These are phyloP conservation scores for Muscicapa adusta DNA, from an alignment of 2,113 vertebrate genomes.

Conservation along the genomic window DNA sequence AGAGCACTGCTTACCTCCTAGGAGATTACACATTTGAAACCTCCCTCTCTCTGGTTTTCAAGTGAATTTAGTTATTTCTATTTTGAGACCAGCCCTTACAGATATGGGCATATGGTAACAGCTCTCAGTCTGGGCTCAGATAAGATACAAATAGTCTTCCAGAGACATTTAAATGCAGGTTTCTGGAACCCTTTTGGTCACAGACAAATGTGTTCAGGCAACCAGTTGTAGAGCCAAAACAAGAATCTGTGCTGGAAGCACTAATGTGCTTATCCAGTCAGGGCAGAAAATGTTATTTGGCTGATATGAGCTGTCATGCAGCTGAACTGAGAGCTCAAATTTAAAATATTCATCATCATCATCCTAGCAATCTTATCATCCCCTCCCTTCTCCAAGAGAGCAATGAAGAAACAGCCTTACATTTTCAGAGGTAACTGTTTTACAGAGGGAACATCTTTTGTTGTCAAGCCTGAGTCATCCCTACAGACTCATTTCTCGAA, in stretches of 20 bases:
- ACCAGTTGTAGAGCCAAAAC: background rate
- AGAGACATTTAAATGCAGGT: background rate
- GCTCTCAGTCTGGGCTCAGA: background rate
- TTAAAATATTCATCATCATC: constrained; percentile 53
- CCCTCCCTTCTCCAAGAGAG: background rate
- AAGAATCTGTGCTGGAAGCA: background rate
- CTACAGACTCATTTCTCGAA: constrained; percentile 36
- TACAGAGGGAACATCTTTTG: constrained; percentile 48
- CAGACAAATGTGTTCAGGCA: background rate
- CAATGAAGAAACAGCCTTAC: constrained; percentile 6
- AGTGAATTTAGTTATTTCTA: background rate
- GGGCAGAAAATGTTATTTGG: background rate
- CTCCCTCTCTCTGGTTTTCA: background rate
- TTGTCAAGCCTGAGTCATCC: constrained; percentile 61
- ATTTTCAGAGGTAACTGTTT: constrained; percentile 49
- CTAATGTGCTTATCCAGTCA: background rate
- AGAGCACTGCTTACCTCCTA: background rate
- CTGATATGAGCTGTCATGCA: background rate
- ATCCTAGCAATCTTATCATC: background rate
- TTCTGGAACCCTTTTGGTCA: background rate
- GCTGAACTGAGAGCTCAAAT: constrained; percentile 14
- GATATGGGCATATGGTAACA: background rate
- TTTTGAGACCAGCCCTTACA: background rate
- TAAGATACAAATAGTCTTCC: background rate
- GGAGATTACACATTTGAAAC: background rate